phyloP scores from a whole-genome alignment of 2,888 invertebrate species.

The Dicranocentrus wangi region DNA sequence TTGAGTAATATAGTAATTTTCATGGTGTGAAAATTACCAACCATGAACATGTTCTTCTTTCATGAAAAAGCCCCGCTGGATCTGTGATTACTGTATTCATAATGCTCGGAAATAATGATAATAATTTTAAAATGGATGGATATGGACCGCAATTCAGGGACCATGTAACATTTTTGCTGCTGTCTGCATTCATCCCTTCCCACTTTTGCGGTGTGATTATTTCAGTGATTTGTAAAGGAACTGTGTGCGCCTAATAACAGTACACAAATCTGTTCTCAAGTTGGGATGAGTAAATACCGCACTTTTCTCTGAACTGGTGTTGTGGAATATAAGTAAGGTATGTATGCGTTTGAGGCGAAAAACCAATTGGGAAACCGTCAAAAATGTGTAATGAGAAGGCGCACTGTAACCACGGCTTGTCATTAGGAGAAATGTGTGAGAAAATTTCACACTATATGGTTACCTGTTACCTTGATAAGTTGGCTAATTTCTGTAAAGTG shows the following conservation, averaged over 20 bases:
- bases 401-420: slow-evolving; percentile 33
- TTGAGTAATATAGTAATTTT: slow-evolving; percentile 65
- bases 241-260: slow-evolving; percentile 10
- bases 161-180: slow-evolving; percentile 30
- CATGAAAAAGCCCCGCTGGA: slow-evolving; percentile 38
- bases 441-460: slow-evolving; percentile 23
- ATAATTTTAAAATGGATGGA: slow-evolving; percentile 41
- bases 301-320: slow-evolving; percentile 7
- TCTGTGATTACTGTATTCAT: slow-evolving; percentile 61
- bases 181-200: slow-evolving; percentile 40
- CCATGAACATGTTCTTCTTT: slow-evolving; percentile 41
- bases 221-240: slow-evolving; percentile 58
- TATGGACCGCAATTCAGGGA: not conserved
- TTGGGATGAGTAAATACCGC: not conserved
- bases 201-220: slow-evolving; percentile 55
- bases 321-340: too few relatives aligned
- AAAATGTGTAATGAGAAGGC: slow-evolving; percentile 55
- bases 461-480: too few relatives aligned
- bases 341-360: too few relatives aligned
- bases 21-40: slow-evolving; percentile 63
- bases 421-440: slow-evolving; percentile 36
- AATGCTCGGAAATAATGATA: slow-evolving; percentile 56
- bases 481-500: not conserved
- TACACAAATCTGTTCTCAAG: slow-evolving; percentile 26
- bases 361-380: too few relatives aligned